phyloP scores from a whole-genome alignment of 2,113 vertebrate species.

The Pygoscelis antarcticus region DNA sequence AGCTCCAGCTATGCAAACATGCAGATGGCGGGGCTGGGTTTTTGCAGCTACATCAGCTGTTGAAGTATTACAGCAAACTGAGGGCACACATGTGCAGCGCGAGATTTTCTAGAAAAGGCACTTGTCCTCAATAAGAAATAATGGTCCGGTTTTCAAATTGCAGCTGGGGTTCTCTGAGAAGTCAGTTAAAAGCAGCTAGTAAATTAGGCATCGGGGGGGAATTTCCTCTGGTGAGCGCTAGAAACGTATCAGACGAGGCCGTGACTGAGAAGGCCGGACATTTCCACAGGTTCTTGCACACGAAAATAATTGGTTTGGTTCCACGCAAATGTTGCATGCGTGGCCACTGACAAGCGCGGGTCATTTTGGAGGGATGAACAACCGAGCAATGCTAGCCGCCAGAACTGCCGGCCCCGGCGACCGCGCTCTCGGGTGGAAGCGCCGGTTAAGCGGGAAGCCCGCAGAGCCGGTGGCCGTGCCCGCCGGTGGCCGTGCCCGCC shows the following conservation, averaged over 20 bases:
- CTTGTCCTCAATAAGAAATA: neutral
- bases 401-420: neutral
- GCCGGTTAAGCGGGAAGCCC: too few relatives aligned
- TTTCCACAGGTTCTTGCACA: accelerated
- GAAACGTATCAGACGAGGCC: neutral
- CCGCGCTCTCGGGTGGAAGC: neutral
- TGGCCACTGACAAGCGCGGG: neutral
- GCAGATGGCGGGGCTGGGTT: conserved; percentile 20
- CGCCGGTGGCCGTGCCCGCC: neutral
- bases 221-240: neutral
- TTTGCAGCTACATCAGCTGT: conserved; percentile 19
- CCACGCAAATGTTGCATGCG: neutral
- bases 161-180: neutral
- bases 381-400: neutral
- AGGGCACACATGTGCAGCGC: neutral
- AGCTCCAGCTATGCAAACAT: conserved; percentile 7
- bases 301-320: accelerated
- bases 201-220: accelerated
- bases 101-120: neutral
- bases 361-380: neutral
- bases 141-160: neutral
- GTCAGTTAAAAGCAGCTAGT: neutral
- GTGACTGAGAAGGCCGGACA: neutral
- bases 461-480: neutral
- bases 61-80: neutral